Evolutionary conservation across 2,888 invertebrate species (phyloP), one percentile per base, ranked within the genome.

Genomic region (Parapristionchus giblindavisi): DNA sequence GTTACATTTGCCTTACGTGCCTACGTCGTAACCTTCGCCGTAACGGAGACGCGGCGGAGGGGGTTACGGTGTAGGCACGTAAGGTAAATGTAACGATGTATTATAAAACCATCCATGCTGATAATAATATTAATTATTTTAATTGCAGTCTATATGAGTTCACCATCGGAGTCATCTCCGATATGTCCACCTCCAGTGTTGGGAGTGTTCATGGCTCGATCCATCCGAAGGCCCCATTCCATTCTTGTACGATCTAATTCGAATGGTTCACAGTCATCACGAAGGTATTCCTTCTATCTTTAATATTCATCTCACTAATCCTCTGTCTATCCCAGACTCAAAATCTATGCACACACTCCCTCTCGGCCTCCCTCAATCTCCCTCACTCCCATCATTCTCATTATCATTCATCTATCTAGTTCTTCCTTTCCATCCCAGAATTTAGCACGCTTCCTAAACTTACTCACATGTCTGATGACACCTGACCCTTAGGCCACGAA

Each of bases 111-210:
- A n/a, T n/a, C n/a, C n/a, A n/a, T n/a, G n/a, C n/a, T n/a, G n/a
- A n/a, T n/a, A n/a, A n/a, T n/a, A n/a, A n/a, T n/a, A n/a, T n/a
- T n/a, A n/a, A n/a, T n/a, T n/a, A n/a, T n/a, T n/a, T n/a, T n/a
- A n/a, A n/a, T 77, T 78, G 48, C 63, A 78, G 80, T 79, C 14
- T 75, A 78, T 58, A 79, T 77, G 21, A 76, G 29, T n/a, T 56
- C 70, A 38, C 70, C 73, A 2, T 43, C 77, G 24, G 80, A 77
- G 66, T 77, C 78, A 27, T 60, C 77, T 3, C 78, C 77, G 21
- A 74, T 75, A 29, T 73, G 75, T 24, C 66, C 78, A 14, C 81
- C 83, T 27, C 83, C 81, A 4, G 81, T 81, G 3, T 77, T 83
- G 34, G 79, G 77, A 8, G 78, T 79, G 2, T 80, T 81, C 43